Base-by-base conservation (phyloP, 2,797 vertebrate genomes). In the Pteropus rufus region DNA sequence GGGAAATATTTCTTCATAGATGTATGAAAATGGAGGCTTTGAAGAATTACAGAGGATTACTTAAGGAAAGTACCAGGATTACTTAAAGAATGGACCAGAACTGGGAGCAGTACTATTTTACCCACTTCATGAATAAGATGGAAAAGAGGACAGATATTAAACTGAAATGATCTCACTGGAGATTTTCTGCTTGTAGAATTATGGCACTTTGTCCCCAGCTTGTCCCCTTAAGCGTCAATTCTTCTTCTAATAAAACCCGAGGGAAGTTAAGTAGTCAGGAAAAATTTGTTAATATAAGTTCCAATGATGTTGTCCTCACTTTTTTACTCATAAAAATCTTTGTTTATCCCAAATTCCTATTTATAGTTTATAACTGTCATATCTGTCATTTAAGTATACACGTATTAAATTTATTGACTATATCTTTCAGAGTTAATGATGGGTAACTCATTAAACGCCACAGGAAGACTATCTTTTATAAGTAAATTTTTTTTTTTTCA, bases 371-470 rank as follows among this genome's bases (percentile, higher is more conserved):
- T 79, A 89, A 52, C 89, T 97, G 90, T 97, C 90, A 96, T 65
- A 84, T 60, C 83, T 96, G 95, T 97, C 94, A 97, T 85, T 60
- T 89, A 97, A 94, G 58, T 96, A 4, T 36, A 52, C 83, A 75
- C 44, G 88, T 95, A 96, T 90, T 95, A 94, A 96, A 93, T 96
- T 83, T 97, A 52, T 44, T 97, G 94, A 97, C 88, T 88, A 41
- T 72, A 83, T 97, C 95, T 90, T 95, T 19, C 41, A 12, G 91
- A 97, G 95, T 92, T 96, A 97, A 96, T 96, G 96, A 94, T 72
- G 94, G 93, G 83, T 91, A 95, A 92, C 96, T 97, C 91, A 93
- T 98, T 97, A 97, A 96, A 93, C 96, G 91, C 96, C 94, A 94
- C 64, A 24, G 92, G 95, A 83, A 91, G 67, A 41, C 77, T 93